Base-by-base conservation (phyloP, 2,113 vertebrate species). In the Xerus inauris region DNA sequence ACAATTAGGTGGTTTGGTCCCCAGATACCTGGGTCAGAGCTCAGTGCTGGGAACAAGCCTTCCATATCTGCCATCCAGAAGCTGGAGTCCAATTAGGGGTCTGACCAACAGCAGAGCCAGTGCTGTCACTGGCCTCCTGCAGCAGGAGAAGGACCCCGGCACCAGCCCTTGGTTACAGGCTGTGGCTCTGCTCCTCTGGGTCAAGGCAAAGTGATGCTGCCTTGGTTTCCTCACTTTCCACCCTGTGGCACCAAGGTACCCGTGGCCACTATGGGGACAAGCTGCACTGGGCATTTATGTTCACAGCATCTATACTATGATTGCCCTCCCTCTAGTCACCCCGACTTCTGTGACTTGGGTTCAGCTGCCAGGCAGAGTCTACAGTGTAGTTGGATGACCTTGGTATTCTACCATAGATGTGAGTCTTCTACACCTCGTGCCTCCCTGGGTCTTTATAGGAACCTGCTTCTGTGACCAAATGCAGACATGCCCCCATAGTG, bases 381-480 rank as follows among this genome's bases (percentile, higher is more conserved):
- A 57, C 91, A 88, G 75, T 80, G 94, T 73, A 75, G 32, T 97
- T 92, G 89, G 90, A 32, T 65, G 28, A 80, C 8, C 82, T 84
- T 69, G 67, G 80, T 91, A 40, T 94, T 97, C 97, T 94, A 67
- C 89, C 90, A 10, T 77, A 6, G 54, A 13, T 20, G 91, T 95
- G 95, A 91, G 13, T 81, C 95, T 97, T 80, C 12, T 94, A 54
- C 96, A 95, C 93, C 64, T 92, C 89, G 45, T 93, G 96, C 97
- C 85, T 19, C 96, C 19, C 95, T 32, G 87, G 93, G 76, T 54
- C 95, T 98, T 72, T 93, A 77, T 84, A 42, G n/a, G 47, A 73
- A 67, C 35, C 65, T 20, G 35, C 87, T 94, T 87, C 79, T 81
- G 8, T 80, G 57, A 51, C 92, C 72, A 0, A 47, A 0, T 30